Base-by-base conservation (phyloP, 1,140 invertebrate species). In the Drusus annulatus region DNA sequence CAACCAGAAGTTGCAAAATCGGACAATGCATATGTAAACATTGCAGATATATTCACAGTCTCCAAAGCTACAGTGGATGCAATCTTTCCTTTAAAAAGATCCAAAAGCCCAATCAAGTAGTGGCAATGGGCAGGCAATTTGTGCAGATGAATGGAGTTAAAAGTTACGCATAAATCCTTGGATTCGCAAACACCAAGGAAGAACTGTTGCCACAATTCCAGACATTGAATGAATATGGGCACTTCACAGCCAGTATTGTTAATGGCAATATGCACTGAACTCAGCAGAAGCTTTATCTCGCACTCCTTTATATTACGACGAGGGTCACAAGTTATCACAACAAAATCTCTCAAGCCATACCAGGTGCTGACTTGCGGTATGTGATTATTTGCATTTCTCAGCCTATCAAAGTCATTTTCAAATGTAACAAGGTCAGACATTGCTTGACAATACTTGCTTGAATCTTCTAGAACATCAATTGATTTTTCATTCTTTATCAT, bases 71-170 rank as follows among this genome's bases (percentile, higher is more conserved):
- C 86, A 4, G 91, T 89, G 19, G 91, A 91, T 15, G 92, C 91
- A 62, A 96, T 91, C 90, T 95, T 96, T 84, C 93, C 93, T 88
- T 96, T 95, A 86, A 97, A 96, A 63, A 97, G 85, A 83, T 93
- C 92, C 50, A 96, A 87, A 65, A 96, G 88, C 0, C 95, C 95
- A 84, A 93, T 93, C 0, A 98, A 90, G 89, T 98, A 95, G 80
- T 93, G 93, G 85, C 94, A 97, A 84, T 96, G 94, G 52, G 91
- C 90, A n/a, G 96, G 96, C 76, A 94, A 91, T 84, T 93, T 93
- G 85, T 94, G 94, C 52, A 98, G 90, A 86, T 98, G 96, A 78
- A 97, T 94, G 91, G 98, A 96, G 85, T 98, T 94, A 88, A 96
- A 97, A 85, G 94, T 93, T 25, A 94, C 93, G 80, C 94, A 91